Base-by-base conservation (phyloP, 2,888 invertebrate species). In the Drosophila paracracens region DNA sequence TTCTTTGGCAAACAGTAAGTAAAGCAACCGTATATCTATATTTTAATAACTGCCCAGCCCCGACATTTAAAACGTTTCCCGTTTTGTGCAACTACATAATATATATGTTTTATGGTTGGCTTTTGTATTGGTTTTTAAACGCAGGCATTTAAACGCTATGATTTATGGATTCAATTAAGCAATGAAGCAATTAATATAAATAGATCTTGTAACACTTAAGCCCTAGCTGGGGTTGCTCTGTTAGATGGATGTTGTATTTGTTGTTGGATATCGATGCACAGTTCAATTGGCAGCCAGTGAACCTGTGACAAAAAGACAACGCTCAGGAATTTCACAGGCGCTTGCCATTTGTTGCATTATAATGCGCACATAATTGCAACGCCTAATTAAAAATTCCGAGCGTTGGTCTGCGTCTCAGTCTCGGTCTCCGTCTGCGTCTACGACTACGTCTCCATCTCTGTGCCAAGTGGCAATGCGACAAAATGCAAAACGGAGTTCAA, bases 1-100 rank as follows among this genome's bases (percentile, higher is more conserved):
- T 92, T 92, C 85, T 89, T 90, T 80, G 89, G 91, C 76, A 92
- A 90, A 83, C 93, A 92, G 93, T 93, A 83, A 92, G 92, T 92
- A 83, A 59, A 72, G 56, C 40, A 54, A 16, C n/a, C 7, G 43
- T 18, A 38, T 43, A 31, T 29, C 11, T 18, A 21, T 48, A 69
- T 58, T 40, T 57, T 29, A 36, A 36, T 36, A 25, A n/a, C 27
- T 31, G 31, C 46, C 18, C 6, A 43, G 36, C 59, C 16, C 51
- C 33, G 67, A 27, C 43, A 48, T 60, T 40, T 56, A 53, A 74
- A 85, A 62, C 57, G 72, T 71, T 88, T 84, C 76, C 83, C 79
- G 76, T 69, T 61, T 83, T 82, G 78, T 70, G 83, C 81, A 81
- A 84, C 56, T 52, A 51, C 56, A 56, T 29, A 51, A 54, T n/a